A percentile compares a stretch with the other conserved stretches of the same genome.
Evolutionary conservation across 2,113 vertebrate species (phyloP).

Genomic region (Butastur rufipennis): DNA sequence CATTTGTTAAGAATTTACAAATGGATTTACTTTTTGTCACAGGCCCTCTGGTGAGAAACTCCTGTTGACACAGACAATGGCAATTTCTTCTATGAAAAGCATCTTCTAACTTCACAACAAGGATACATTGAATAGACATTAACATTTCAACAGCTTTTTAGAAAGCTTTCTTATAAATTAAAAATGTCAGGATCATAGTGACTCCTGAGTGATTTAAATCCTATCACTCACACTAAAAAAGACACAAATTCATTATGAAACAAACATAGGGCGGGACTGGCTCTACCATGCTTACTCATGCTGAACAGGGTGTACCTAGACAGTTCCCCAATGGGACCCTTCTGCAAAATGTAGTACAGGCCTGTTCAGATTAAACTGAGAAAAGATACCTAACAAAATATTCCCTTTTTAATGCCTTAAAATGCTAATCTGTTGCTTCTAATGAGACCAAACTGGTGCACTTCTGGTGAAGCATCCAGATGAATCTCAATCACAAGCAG

Average conservation of each 20-base stretch:
- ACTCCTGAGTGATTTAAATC: background rate
- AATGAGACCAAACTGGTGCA: background rate
- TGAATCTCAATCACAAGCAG: background rate
- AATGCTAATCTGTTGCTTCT: background rate
- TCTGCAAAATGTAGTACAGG: background rate
- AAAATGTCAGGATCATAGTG: background rate
- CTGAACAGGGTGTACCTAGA: background rate
- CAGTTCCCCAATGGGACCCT: background rate
- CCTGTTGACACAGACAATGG: background rate
- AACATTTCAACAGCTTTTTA: conserved; percentile 3
- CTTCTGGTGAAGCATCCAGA: background rate
- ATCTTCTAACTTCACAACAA: background rate
- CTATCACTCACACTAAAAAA: background rate
- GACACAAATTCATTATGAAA: background rate
- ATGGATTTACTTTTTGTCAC: conserved; percentile 6
- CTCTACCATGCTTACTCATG: background rate
- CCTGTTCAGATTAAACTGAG: background rate
- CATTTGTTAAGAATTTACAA: background rate
- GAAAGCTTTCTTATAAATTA: background rate
- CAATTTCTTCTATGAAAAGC: background rate
- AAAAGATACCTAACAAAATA: background rate
- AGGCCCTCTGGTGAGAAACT: background rate
- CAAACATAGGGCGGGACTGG: background rate
- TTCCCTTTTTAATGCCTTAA: background rate
- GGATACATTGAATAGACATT: background rate